Evolutionary conservation across 2,113 vertebrate genomes (phyloP), one percentile per base, ranked within the genome.

Genomic region (Hypocryptadius cinnamomeus): DNA sequence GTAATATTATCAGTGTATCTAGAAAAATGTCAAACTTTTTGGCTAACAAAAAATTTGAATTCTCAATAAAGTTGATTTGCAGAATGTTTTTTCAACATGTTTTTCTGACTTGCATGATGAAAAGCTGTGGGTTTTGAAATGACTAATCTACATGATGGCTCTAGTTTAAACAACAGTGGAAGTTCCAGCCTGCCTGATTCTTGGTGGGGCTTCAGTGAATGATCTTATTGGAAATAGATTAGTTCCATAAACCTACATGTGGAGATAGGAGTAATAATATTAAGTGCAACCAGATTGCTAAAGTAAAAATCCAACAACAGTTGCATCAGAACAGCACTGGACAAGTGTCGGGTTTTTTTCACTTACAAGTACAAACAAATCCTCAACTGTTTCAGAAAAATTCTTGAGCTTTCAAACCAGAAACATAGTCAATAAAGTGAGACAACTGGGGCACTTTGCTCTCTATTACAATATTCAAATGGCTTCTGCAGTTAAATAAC

Each of bases 181-280:
- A 93, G 71, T 96, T 97, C 47, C 47, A 80, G 60, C 71, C 47
- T 91, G 51, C 44, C 53, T 64, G 85, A 92, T 94, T 93, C 76
- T 96, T 96, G 96, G 80, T 85, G 89, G 59, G 71, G 48, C 77
- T 92, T 94, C 42, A 94, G 82, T 80, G 50, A 92, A 92, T 80
- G 89, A 95, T 92, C 59, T 96, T 94, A 90, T 92, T 92, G 77
- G 82, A 93, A 92, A 86, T 95, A 94, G 81, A 94, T 97, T 91
- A 90, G 59, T 92, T 96, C 80, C 93, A 87, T 94, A 95, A 96
- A 89, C 69, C 30, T 94, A 48, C 71, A 40, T 89, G 89, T 97
- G 87, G 82, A 94, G 94, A 93, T 80, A 66, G 31, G 35, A 92
- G 50, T 40, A 79, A 59, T 85, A 82, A 74, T 30, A 48, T 42